Evolutionary conservation across 2,888 invertebrate genomes (phyloP), one percentile per base, ranked within the genome.

Genomic region (Chorisops tibialis): DNA sequence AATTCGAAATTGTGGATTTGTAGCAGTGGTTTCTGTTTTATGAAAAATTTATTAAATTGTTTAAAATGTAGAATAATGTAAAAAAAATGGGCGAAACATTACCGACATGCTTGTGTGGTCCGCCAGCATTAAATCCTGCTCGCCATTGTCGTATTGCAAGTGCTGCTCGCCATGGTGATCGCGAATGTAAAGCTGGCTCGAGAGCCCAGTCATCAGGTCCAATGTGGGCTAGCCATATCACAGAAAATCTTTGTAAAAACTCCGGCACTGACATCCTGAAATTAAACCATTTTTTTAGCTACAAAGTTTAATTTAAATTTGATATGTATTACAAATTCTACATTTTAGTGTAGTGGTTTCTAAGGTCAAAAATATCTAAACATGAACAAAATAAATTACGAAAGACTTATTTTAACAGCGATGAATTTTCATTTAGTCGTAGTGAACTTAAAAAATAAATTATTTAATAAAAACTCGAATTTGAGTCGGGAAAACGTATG

Each of bases 1-100:
- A 66, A 87, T 83, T 73, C 85, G 85, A 74, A 88, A 87, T 77
- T 87, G 87, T 19, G 83, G 87, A 78, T 87, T 87, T 82, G 85
- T 83, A 64, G 84, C 81, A 38, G 85, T 83, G 45, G 87, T 86
- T 67, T 85, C 86, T 84, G n/a, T n/a, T 45, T 47, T 16, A 21
- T 35, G 30, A 60, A 60, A 41, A 58, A 11, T 43, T 43, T 2
- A 39, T 30, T 14, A 51, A 35, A 38, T 5, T 37, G 37, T 6
- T 37, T 11, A 49, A 30, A 12, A 54, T 39, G 14, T 43, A 35
- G 11, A 37, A 37, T 6, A 11, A 37, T 37, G 37, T 37, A 37
- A n/a, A n/a, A n/a, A n/a, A n/a, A n/a, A n/a, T n/a, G 37, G 37
- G 37, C 12, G 19, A 21, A 11, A 16, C 14, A 12, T 69, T 72